phyloP scores from a whole-genome alignment of 2,113 vertebrate species.

The Cygnus atratus region DNA sequence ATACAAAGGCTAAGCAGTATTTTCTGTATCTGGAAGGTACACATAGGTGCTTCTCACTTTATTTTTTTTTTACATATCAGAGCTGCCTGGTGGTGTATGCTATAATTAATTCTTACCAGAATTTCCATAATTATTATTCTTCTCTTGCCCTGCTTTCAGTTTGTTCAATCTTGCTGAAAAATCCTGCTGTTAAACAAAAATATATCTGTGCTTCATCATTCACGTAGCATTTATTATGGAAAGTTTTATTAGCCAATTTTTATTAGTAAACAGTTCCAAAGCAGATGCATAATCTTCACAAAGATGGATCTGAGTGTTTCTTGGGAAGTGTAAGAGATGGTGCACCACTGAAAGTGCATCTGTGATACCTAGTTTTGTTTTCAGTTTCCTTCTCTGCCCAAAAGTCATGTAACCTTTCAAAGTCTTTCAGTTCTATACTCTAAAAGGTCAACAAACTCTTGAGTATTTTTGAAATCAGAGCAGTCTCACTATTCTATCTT shows the following conservation, averaged over 20 bases:
- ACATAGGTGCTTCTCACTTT: not conserved
- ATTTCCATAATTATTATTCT: not conserved
- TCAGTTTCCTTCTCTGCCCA: not conserved
- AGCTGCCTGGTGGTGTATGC: not conserved
- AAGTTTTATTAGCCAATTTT: not conserved
- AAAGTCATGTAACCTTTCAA: not conserved
- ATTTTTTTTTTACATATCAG: not conserved
- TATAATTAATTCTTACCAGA: conserved; percentile 5
- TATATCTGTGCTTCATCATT: not conserved
- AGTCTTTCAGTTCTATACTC: not conserved
- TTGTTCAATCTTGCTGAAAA: not conserved
- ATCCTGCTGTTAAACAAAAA: not conserved
- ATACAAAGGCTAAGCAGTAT: not conserved
- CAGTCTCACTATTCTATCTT: not conserved
- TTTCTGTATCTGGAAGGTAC: not conserved
- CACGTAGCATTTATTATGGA: not conserved
- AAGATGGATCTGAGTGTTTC: not conserved
- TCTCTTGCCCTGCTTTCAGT: not conserved
- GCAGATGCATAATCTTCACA: not conserved
- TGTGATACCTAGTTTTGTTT: not conserved
- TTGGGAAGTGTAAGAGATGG: not conserved
- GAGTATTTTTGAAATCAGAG: not conserved
- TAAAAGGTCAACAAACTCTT: not conserved
- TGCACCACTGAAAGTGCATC: not conserved
- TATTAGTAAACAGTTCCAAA: not conserved